These are phyloP conservation scores for Hemithea aestivaria DNA, from an alignment of 2,888 invertebrate species.

Conservation along the genomic window DNA sequence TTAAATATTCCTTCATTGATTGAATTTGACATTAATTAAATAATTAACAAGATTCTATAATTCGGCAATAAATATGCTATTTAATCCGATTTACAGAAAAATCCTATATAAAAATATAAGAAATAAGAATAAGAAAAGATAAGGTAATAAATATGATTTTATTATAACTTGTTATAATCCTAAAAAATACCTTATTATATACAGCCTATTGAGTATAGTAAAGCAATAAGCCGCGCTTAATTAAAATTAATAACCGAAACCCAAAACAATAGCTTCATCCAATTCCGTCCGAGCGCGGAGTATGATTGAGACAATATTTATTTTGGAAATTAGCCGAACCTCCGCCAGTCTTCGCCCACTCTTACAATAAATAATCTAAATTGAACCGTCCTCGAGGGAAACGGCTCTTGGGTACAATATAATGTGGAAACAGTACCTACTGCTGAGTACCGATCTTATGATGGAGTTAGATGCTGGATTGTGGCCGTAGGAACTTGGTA, in stretches of 20 bases:
- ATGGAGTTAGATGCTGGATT: neutral
- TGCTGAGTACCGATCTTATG: no score
- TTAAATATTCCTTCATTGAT: no score
- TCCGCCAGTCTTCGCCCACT: slow-evolving; percentile 46
- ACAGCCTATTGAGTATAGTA: neutral
- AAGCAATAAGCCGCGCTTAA: slow-evolving; percentile 7
- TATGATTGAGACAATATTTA: slow-evolving; percentile 75
- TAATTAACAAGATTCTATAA: no score
- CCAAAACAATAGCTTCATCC: slow-evolving; percentile 20
- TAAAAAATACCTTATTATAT: no score
- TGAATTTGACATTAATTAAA: no score
- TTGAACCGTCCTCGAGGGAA: slow-evolving; percentile 60
- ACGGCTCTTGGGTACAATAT: slow-evolving; percentile 9
- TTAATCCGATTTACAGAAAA: no score
- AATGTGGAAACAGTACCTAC: slow-evolving; percentile 3
- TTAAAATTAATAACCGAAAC: slow-evolving; percentile 15
- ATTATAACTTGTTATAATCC: no score
- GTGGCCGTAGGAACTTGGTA: slow-evolving; percentile 5
- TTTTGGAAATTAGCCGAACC: slow-evolving; percentile 73
- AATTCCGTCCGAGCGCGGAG: slow-evolving; percentile 34
- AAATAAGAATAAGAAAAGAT: no score
- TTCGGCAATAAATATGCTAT: no score
- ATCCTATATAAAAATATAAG: no score
- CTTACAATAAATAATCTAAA: slow-evolving; percentile 70
- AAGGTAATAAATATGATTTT: no score